A percentile compares a stretch with the other conserved stretches of the same genome.
phyloP scores from a whole-genome alignment of 2,797 vertebrate genomes.

The Gouania willdenowi region DNA sequence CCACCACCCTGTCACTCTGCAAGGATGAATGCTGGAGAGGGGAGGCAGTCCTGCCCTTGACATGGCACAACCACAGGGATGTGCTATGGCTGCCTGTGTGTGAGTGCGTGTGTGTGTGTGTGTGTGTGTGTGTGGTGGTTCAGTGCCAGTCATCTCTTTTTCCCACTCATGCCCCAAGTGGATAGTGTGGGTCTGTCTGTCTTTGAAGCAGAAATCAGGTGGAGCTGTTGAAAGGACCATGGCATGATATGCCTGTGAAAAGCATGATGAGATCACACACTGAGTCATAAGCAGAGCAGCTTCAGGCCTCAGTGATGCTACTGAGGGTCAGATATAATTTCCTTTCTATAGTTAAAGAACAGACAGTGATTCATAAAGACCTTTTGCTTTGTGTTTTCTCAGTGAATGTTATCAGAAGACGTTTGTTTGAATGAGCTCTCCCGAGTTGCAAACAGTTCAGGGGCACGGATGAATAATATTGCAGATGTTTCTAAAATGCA shows the following conservation, averaged over 20 bases:
- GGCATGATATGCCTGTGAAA: slow-evolving; percentile 3
- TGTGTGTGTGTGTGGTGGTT: slow-evolving; percentile 3
- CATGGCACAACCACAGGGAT: slow-evolving; percentile 11
- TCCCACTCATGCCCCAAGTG: slow-evolving; percentile 21
- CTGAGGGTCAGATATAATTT: slow-evolving; percentile 24
- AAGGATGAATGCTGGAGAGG: slow-evolving; percentile 23
- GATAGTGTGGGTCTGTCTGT: neutral
- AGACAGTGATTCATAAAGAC: slow-evolving; percentile 1
- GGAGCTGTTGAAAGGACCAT: slow-evolving; percentile 8
- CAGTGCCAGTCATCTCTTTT: slow-evolving; percentile 14
- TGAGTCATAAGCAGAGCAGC: slow-evolving; percentile 21
- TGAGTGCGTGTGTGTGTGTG: neutral
- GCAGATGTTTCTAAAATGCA: too few species aligned
- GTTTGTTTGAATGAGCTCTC: slow-evolving; percentile 2
- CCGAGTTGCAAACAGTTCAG: too few species aligned
- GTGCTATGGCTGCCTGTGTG: neutral
- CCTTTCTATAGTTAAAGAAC: neutral
- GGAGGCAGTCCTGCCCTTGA: slow-evolving; percentile 7
- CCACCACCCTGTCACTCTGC: slow-evolving; percentile 26
- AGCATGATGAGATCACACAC: slow-evolving; percentile 21
- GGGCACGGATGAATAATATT: too few species aligned
- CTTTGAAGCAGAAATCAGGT: slow-evolving; percentile 24
- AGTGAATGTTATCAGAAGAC: neutral
- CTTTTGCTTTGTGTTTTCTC: neutral
- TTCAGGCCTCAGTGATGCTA: slow-evolving; percentile 1